These are phyloP conservation scores for Spinus pinus DNA, from an alignment of 2,797 vertebrate genomes.

Conservation along the genomic window DNA sequence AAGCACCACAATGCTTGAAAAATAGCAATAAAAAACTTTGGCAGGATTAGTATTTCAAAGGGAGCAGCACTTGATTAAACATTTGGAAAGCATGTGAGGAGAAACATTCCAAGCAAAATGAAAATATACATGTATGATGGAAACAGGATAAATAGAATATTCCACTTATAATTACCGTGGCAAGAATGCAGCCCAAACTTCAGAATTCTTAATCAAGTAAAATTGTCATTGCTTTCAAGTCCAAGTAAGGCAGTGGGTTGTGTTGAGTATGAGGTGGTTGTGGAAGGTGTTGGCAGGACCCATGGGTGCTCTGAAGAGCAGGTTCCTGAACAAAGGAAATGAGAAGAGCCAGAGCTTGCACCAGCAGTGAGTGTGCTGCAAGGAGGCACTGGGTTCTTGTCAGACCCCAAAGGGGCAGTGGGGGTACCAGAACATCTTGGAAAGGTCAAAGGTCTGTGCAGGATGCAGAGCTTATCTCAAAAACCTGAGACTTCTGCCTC, in stretches of 20 bases:
- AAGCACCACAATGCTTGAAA: conserved; percentile 19
- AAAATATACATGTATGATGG: conserved; percentile 9
- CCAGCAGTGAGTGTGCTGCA: background rate
- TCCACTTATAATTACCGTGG: background rate
- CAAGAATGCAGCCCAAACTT: conserved; percentile 46
- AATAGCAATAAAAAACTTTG: conserved; percentile 26
- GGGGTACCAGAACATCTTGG: background rate
- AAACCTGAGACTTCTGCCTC: background rate
- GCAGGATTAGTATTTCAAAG: conserved; percentile 55
- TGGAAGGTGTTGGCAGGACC: conserved; percentile 16
- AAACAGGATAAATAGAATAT: conserved; percentile 53
- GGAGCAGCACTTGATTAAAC: conserved; percentile 58
- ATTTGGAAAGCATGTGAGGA: conserved; percentile 44
- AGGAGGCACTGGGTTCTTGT: background rate
- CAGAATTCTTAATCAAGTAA: conserved; percentile 25
- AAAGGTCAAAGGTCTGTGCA: background rate
- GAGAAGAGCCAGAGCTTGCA: background rate
- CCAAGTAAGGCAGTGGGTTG: conserved; percentile 17
- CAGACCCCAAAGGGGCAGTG: background rate
- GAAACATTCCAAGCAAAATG: conserved; percentile 53
- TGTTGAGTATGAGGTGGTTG: conserved; percentile 9
- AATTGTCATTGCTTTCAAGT: conserved; percentile 55
- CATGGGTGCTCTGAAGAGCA: background rate
- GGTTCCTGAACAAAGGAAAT: background rate
- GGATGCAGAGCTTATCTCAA: background rate